Evolutionary conservation across 1,140 invertebrate species (phyloP).

Genomic region (Protaetia brevitarsis): DNA sequence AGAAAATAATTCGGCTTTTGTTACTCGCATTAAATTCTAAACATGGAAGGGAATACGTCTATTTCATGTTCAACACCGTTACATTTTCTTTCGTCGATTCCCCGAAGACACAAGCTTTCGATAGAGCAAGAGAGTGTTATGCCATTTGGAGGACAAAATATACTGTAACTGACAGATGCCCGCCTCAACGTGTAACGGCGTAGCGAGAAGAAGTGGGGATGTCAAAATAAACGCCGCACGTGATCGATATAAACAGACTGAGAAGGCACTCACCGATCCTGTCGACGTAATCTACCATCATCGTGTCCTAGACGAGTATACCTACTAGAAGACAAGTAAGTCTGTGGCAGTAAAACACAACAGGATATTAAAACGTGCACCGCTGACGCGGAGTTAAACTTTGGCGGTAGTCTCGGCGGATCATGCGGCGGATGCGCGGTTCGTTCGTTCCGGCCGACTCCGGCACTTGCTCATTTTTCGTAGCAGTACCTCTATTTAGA

Average conservation of each 20-base stretch:
- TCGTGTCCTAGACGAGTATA: constrained; percentile 1
- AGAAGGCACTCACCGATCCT: constrained; percentile 39
- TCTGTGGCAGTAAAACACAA: too few species aligned
- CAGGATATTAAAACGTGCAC: not conserved
- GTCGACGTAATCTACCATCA: constrained; percentile 42
- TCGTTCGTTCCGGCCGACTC: not conserved
- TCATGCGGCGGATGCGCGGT: not conserved
- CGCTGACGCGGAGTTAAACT: not conserved
- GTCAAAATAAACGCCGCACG: constrained; percentile 39
- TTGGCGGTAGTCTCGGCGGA: not conserved
- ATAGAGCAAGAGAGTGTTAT: too few species aligned
- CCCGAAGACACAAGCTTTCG: too few species aligned
- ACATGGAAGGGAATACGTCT: too few species aligned
- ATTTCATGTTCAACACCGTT: too few species aligned
- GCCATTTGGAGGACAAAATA: too few species aligned
- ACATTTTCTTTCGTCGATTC: too few species aligned
- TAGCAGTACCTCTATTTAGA: not conserved
- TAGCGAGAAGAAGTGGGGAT: not conserved
- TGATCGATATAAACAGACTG: constrained; percentile 36
- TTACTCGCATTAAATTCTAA: too few species aligned
- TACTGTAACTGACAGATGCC: too few species aligned
- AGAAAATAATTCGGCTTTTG: too few species aligned
- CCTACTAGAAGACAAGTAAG: not conserved
- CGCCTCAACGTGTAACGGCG: too few species aligned
- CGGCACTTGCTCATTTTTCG: not conserved